Base-by-base conservation (phyloP, 2,888 invertebrate genomes). In the Lepetodrilus schrolli region DNA sequence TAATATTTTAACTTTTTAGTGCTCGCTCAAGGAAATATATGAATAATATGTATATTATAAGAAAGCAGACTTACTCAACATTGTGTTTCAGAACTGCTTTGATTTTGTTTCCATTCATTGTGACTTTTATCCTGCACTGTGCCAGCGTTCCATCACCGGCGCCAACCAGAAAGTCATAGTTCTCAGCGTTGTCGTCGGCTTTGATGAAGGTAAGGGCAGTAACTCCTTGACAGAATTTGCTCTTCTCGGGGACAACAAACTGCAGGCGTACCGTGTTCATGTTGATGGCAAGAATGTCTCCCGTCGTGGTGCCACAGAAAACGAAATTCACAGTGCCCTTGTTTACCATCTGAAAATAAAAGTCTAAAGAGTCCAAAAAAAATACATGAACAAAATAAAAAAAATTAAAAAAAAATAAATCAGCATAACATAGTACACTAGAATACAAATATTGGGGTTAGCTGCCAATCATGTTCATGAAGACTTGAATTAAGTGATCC, bases 261-360 rank as follows among this genome's bases (percentile, higher is more conserved):
- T 89, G 87, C 78, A 91, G 86, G 66, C 84, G 81, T 37, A 84
- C 79, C 3, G 89, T 84, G 7, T 73, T 79, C 77, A 87, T 86
- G 79, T 88, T 89, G 36, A 91, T 83, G 36, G 80, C 85, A 34
- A 94, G 89, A 10, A 95, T 91, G 85, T 95, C 97, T 37, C 94
- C 97, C 86, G 96, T 95, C 10, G 93, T 92, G 13, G 97, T 97
- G 4, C 97, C 97, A 80, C 96, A 95, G 89, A 94, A 96, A 65
- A 95, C 94, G 76, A 93, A 93, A 58, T 93, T 92, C 87, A 97
- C 96, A 47, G 93, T 92, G 3, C 91, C 91, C 93, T 94, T 72
- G 96, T 90, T 92, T 91, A 83, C 82, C 83, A 88, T 82, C 84
- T 86, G 76, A 49, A 78, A 78, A 34, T 38, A 68, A 30, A 69